Conservation (phyloP, 2,888 invertebrate genomes). For the Rhopalosiphum nymphaeae region DNA sequence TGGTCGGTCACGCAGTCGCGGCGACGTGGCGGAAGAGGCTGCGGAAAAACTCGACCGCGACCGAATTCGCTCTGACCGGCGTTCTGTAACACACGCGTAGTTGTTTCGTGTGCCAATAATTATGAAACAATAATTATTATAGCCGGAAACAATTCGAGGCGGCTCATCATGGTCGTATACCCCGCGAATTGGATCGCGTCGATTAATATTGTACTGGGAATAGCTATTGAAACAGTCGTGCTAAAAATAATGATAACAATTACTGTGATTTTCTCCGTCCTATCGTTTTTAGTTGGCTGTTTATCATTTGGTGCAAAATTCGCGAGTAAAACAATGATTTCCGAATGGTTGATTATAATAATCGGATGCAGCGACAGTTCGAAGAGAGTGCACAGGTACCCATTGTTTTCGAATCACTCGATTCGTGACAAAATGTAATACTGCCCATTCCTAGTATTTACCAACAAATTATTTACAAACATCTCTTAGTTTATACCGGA, state of each 20-base stretch:
- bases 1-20: background rate
- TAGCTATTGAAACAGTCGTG: background rate
- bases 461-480: background rate
- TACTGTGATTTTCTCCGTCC: background rate
- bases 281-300: background rate
- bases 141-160: background rate
- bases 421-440: background rate
- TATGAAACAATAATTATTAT: background rate
- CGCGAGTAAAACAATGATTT: background rate
- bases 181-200: background rate
- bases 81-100: background rate
- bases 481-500: background rate
- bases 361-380: background rate
- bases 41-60: background rate
- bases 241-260: background rate
- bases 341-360: background rate
- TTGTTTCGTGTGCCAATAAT: background rate
- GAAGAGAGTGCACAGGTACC: background rate
- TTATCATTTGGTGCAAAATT: background rate
- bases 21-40: conserved; percentile 11
- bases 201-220: background rate
- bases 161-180: background rate
- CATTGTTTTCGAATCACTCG: background rate
- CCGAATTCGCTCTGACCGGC: background rate
- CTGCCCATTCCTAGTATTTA: background rate